A percentile compares a stretch with the other conserved stretches of the same genome.
phyloP scores from a whole-genome alignment of 35 echinoderm and acorn worm species.

The Diadema setosum region DNA sequence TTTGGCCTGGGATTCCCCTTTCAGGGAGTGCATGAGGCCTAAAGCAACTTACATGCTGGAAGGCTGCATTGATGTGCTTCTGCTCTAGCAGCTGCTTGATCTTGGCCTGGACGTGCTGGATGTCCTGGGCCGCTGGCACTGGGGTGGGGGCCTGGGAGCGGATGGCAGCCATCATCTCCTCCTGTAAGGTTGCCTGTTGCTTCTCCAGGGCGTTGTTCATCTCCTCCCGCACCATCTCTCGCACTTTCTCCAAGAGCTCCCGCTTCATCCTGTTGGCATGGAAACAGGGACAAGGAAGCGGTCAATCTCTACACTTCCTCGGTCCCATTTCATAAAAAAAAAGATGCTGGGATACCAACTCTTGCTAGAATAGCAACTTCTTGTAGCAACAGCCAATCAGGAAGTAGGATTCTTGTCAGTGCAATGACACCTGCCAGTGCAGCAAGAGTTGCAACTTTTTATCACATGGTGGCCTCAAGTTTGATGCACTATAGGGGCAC shows the following conservation, averaged over 20 bases:
- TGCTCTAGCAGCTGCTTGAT: conserved; percentile 52
- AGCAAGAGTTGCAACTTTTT: no score
- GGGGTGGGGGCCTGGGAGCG: conserved; percentile 82
- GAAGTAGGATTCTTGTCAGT: no score
- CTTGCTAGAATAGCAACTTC: no score
- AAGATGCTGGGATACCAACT: no score
- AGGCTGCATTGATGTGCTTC: conserved; percentile 67
- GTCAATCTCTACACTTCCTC: no score
- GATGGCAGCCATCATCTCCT: conserved; percentile 42
- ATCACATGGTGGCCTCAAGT: no score
- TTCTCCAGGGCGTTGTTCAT: conserved; percentile 23
- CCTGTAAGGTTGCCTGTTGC: conserved; percentile 41
- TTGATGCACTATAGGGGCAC: no score
- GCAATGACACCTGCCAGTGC: no score
- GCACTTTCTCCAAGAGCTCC: conserved; percentile 21
- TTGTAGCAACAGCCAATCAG: no score
- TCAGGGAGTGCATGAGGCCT: background rate
- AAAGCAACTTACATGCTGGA: conserved; percentile 73
- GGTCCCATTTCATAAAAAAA: no score
- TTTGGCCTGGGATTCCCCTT: background rate
- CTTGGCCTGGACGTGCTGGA: conserved; percentile 58
- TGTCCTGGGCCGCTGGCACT: conserved; percentile 61
- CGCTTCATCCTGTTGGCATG: background rate
- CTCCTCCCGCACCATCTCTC: conserved; percentile 26
- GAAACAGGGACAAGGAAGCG: no score